Conservation (phyloP, 2,113 vertebrate species). For the Psettodes erumei region DNA sequence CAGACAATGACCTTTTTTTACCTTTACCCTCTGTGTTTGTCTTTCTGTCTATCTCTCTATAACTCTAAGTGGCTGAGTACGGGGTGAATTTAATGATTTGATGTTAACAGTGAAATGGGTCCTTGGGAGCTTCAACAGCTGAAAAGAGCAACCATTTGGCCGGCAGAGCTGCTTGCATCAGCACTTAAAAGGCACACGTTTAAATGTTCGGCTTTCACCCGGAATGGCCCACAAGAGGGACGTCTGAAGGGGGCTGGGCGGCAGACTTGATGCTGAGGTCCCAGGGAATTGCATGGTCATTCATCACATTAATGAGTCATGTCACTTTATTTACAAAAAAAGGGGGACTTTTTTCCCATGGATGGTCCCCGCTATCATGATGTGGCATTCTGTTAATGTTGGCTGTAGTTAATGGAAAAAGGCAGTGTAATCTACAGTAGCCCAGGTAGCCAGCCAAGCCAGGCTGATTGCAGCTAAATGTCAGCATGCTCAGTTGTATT, state of each 20-base stretch:
- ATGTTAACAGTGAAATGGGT: slow-evolving; percentile 74
- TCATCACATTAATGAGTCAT: slow-evolving; percentile 80
- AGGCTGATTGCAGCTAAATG: slow-evolving; percentile 26
- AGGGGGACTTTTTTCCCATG: slow-evolving; percentile 19
- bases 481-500: slow-evolving; percentile 2
- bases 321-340: slow-evolving; percentile 75
- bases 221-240: slow-evolving; percentile 63
- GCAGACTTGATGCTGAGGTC: slow-evolving; percentile 43
- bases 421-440: slow-evolving; percentile 33
- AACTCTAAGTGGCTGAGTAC: slow-evolving; percentile 54
- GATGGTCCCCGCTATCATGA: slow-evolving; percentile 45
- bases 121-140: slow-evolving; percentile 63
- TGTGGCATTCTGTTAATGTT: slow-evolving; percentile 50
- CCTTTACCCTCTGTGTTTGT: slow-evolving; percentile 22
- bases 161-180: slow-evolving; percentile 74
- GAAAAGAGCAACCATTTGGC: slow-evolving; percentile 70
- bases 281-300: slow-evolving; percentile 64
- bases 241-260: slow-evolving; percentile 27
- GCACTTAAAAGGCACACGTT: slow-evolving; percentile 69
- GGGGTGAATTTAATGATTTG: slow-evolving; percentile 75
- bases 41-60: slow-evolving; percentile 41
- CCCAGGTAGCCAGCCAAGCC: slow-evolving; percentile 26
- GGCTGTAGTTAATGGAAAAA: slow-evolving; percentile 56
- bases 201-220: slow-evolving; percentile 71
- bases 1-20: slow-evolving; percentile 34